Evolutionary conservation across 1,140 invertebrate genomes (phyloP).

Genomic region (Wiebesia pumilae): DNA sequence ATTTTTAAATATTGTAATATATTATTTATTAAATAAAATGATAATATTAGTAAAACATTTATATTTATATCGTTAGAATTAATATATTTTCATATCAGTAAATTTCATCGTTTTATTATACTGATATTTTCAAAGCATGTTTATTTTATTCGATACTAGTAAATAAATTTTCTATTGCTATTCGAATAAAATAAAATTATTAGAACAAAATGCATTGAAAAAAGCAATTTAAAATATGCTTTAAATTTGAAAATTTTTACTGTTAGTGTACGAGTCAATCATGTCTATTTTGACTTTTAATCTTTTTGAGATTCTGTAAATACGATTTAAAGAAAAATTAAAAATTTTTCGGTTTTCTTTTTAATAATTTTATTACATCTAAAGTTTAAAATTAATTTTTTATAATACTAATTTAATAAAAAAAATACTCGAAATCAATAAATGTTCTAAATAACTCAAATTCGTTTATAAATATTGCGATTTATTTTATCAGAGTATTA

Average conservation of each 20-base stretch:
- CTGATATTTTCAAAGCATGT: not conserved
- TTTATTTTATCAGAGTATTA: no score
- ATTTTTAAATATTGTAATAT: no score
- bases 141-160: not conserved
- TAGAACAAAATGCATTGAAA: not conserved
- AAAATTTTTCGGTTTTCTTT: not conserved
- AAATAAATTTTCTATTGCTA: not conserved
- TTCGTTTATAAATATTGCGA: not conserved
- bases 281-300: not conserved
- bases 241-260: slow-evolving; percentile 6
- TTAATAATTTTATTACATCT: not conserved
- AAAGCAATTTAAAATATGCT: slow-evolving; percentile 1
- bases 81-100: no score
- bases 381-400: not conserved
- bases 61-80: no score
- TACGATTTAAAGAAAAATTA: not conserved
- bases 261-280: not conserved
- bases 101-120: not conserved
- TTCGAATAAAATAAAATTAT: not conserved
- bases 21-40: no score
- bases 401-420: not conserved
- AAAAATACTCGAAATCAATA: not conserved
- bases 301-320: not conserved
- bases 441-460: not conserved
- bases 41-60: no score